Evolutionary conservation across 2,888 invertebrate genomes (phyloP).

Genomic region (Nebria salina): DNA sequence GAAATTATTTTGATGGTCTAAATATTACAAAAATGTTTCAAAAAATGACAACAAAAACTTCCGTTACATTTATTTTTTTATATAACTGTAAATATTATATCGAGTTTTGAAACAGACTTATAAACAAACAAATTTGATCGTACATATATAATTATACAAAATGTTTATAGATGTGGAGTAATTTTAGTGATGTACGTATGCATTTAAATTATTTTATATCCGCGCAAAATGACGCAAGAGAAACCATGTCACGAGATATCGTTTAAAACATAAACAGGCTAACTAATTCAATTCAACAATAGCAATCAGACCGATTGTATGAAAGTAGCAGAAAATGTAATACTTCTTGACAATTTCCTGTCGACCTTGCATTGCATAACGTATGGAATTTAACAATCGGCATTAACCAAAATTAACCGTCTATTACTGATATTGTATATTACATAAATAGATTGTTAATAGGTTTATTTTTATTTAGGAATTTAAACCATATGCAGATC

Average conservation of each 20-base stretch:
- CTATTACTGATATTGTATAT: neutral
- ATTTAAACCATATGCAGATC: too few species aligned
- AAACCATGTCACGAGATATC: neutral
- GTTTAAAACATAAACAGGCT: neutral
- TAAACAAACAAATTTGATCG: neutral
- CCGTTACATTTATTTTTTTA: neutral
- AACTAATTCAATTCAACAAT: slow-evolving; percentile 7
- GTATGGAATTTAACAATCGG: slow-evolving; percentile 3
- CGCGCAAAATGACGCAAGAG: neutral
- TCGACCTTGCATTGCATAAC: slow-evolving; percentile 31
- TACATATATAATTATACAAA: neutral
- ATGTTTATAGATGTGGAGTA: neutral
- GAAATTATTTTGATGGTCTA: neutral
- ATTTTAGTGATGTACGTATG: too few species aligned
- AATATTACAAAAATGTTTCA: neutral
- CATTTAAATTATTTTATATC: too few species aligned
- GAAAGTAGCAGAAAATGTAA: slow-evolving; percentile 23
- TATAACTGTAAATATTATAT: neutral
- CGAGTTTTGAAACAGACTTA: neutral
- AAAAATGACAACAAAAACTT: neutral
- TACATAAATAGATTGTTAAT: too few species aligned
- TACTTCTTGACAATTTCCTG: slow-evolving; percentile 35
- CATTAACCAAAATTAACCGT: neutral
- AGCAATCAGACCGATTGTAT: slow-evolving; percentile 6
- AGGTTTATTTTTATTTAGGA: too few species aligned